Base-by-base conservation (phyloP, 2,113 vertebrate species). In the Myotis davidii region DNA sequence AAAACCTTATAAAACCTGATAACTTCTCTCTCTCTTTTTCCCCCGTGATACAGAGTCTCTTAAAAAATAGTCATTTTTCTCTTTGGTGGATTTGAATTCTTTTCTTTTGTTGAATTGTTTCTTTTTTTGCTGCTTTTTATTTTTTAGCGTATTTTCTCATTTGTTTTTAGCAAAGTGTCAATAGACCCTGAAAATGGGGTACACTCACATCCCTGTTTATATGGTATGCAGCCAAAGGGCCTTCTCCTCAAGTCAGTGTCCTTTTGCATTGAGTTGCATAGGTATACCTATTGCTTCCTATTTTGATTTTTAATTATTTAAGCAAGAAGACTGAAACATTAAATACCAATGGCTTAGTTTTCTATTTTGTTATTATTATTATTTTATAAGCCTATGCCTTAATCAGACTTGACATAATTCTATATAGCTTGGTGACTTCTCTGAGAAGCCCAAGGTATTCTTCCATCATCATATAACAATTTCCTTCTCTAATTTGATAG, bases 61-160 rank as follows among this genome's bases (percentile, higher is more conserved):
- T 48, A 77, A 92, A 97, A 97, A 86, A 91, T 67, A 88, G 77
- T 76, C 37, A 69, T 85, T 96, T 91, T 79, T 67, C 42, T 52
- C n/a, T 83, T 34, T 76, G 78, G 42, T 90, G 91, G 45, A 93
- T 73, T 83, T 96, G 79, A 97, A 78, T 94, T 78, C 6, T 91
- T 90, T 97, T 79, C 29, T 88, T 90, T 87, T 85, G 37, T 74
- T 83, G 67, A 94, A 83, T 94, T 90, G 67, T 74, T 85, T 94
- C 94, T 94, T n/a, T 95, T 89, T 70, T 74, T 84, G 73, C 13
- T 54, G 11, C 9, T 84, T 97, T 85, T 95, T 42, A 76, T 85
- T 94, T 79, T 65, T 61, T 27, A 93, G 32, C 13, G 11, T 52
- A 82, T 87, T 94, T 95, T 29, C 76, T 94, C 17, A 56, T 96